Evolutionary conservation across 2,888 invertebrate species (phyloP).

Genomic region (Macrosoma leucophasiata): DNA sequence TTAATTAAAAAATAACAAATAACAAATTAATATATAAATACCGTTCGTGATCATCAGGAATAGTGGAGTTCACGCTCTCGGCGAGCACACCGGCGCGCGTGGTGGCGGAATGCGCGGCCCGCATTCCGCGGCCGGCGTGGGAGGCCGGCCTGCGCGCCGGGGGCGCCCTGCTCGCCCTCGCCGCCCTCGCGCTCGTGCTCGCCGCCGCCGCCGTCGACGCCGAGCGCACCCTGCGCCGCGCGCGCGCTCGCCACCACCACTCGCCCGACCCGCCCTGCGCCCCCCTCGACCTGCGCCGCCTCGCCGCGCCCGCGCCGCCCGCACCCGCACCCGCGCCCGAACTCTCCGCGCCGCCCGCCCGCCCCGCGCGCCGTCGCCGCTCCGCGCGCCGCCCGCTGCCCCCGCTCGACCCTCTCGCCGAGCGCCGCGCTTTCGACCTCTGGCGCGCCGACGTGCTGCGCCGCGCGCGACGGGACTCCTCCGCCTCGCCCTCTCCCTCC

Average conservation of each 20-base stretch:
- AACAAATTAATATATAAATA: background rate
- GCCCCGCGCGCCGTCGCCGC: conserved; percentile 28
- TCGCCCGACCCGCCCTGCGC: conserved; percentile 21
- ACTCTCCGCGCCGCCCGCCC: conserved; percentile 21
- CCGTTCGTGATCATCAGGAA: conserved; percentile 24
- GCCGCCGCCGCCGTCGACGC: conserved; percentile 42
- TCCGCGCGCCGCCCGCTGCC: conserved; percentile 33
- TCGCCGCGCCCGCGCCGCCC: conserved; percentile 21
- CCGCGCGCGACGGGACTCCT: conserved; percentile 36
- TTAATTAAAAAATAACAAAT: too few relatives aligned
- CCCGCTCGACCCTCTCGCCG: conserved; percentile 40
- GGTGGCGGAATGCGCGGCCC: conserved; percentile 35
- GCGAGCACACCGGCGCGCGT: conserved; percentile 40
- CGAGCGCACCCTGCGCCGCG: conserved; percentile 32
- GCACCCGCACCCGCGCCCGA: conserved; percentile 19
- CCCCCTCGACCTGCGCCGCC: conserved; percentile 15
- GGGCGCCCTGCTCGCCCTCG: conserved; percentile 46
- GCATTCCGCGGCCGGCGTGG: conserved; percentile 68
- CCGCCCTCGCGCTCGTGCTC: conserved; percentile 42
- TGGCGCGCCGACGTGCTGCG: conserved; percentile 52
- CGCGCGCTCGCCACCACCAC: conserved; percentile 21
- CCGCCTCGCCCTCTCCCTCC: too few relatives aligned
- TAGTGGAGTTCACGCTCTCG: conserved; percentile 35
- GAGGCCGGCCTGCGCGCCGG: conserved; percentile 72
- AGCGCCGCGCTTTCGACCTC: conserved; percentile 54